Conservation (phyloP, 1,140 invertebrate species). For the Euborellia annulipes region DNA sequence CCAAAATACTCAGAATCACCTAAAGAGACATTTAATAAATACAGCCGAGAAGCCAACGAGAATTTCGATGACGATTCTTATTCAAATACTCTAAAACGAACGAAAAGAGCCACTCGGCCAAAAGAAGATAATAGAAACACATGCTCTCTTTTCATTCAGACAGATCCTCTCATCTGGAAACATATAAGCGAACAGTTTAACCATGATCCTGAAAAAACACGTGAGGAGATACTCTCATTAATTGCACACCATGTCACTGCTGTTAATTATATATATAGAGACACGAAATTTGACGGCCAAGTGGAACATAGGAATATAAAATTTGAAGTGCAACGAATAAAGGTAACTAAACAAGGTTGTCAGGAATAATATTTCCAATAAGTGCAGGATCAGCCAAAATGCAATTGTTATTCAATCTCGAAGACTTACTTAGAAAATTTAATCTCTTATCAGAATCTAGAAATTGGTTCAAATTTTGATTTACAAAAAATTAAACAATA, state of each 20-base stretch:
- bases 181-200: constrained; percentile 56
- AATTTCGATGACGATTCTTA: neutral
- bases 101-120: constrained; percentile 35
- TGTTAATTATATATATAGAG: constrained; percentile 93
- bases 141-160: constrained; percentile 92
- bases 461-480: too few species aligned
- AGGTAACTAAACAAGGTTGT: too few species aligned
- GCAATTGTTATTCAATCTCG: too few species aligned
- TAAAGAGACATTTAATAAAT: constrained; percentile 19
- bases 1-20: constrained; percentile 4
- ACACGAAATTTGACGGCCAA: constrained; percentile 81
- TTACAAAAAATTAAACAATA: too few species aligned
- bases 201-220: constrained; percentile 54
- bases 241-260: constrained; percentile 97
- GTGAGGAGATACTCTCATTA: constrained; percentile 91
- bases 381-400: too few species aligned
- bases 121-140: constrained; percentile 62
- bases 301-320: constrained; percentile 83
- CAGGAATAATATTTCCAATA: too few species aligned
- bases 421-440: too few species aligned
- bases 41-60: constrained; percentile 27
- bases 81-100: constrained; percentile 18
- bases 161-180: constrained; percentile 92
- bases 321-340: constrained; percentile 95
- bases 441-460: too few species aligned